These are phyloP conservation scores for Auanema freiburgensis DNA, from an alignment of 2,888 invertebrate species.

Conservation along the genomic window DNA sequence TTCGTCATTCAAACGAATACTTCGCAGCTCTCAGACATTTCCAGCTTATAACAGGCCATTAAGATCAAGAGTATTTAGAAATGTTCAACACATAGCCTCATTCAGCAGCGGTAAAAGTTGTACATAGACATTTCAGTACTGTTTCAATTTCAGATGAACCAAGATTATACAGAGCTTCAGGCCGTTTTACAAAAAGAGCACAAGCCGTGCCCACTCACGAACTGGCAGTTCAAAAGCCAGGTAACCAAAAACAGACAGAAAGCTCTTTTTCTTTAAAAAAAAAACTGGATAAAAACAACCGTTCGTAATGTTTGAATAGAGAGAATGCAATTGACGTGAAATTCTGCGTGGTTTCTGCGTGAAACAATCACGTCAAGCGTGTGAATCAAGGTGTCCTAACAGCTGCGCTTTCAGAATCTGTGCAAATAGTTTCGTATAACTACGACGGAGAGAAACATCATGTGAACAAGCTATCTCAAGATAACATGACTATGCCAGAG, in stretches of 20 bases:
- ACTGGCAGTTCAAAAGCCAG: background rate
- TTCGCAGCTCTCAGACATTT: constrained; percentile 2
- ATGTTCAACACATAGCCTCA: constrained; percentile 12
- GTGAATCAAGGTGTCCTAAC: too few species aligned
- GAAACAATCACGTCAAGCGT: background rate
- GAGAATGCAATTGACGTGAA: too few species aligned
- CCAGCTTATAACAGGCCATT: constrained; percentile 8
- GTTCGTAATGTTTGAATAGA: too few species aligned
- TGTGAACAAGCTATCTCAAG: constrained; percentile 38
- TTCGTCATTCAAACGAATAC: too few species aligned
- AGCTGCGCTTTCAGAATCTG: constrained; percentile 19
- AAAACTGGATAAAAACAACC: too few species aligned
- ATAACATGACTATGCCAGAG: constrained; percentile 34
- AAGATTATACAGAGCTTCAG: constrained; percentile 7
- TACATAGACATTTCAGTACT: constrained; percentile 1
- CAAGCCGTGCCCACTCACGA: constrained; percentile 15
- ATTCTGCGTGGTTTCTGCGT: too few species aligned
- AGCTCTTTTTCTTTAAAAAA: too few species aligned
- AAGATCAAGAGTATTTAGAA: constrained; percentile 17
- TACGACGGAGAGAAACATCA: constrained; percentile 43
- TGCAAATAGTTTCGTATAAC: constrained; percentile 34
- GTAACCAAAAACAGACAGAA: too few species aligned
- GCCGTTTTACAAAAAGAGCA: constrained; percentile 18
- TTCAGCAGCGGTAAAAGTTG: background rate
- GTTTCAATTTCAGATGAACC: constrained; percentile 15